Conservation (phyloP, 2,113 vertebrate species). For the Oreochromis tanganicae region DNA sequence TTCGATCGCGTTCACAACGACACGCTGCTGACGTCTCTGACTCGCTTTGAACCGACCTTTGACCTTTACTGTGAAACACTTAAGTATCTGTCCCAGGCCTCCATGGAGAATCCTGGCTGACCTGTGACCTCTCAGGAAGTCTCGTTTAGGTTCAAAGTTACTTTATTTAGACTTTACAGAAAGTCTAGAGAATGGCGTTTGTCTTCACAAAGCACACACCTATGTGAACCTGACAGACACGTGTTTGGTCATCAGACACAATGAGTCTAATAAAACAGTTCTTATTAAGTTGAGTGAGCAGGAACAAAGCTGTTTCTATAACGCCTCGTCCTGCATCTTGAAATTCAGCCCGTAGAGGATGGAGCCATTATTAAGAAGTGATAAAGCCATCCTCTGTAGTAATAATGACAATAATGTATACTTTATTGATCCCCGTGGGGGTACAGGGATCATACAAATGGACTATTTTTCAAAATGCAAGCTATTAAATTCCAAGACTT, state of each 20-base stretch:
- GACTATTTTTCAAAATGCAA: no score
- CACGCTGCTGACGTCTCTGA: not conserved
- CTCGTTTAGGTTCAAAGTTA: not conserved
- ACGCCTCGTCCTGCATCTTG: not conserved
- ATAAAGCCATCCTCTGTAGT: not conserved
- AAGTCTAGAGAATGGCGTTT: not conserved
- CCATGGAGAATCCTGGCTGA: not conserved
- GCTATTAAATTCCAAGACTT: no score
- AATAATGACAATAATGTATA: no score
- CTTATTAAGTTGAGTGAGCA: not conserved
- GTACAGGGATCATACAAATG: no score
- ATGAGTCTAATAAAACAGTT: not conserved
- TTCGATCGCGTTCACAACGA: not conserved
- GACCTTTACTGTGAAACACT: not conserved
- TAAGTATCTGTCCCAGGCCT: not conserved
- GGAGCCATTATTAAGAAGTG: not conserved
- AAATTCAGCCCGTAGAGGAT: not conserved
- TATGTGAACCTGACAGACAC: not conserved
- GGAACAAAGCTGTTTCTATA: not conserved
- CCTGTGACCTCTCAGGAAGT: not conserved
- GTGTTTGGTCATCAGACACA: rapidly evolving
- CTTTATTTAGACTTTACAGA: not conserved
- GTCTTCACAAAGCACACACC: not conserved
- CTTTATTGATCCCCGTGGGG: no score
- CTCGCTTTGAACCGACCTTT: not conserved